phyloP scores from a whole-genome alignment of 2,797 vertebrate genomes.

The Siniperca scherzeri region DNA sequence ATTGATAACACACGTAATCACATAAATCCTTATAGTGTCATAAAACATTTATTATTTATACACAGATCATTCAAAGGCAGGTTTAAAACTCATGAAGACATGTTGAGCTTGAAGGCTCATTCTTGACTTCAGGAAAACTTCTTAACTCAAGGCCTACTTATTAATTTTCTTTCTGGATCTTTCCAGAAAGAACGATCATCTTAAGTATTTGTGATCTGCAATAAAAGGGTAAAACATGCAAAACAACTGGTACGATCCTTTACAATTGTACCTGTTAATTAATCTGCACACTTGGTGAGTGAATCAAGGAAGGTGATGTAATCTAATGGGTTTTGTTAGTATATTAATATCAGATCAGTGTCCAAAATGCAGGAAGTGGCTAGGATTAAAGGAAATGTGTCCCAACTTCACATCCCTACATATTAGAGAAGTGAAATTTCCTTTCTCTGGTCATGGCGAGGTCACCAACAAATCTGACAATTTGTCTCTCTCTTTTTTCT shows the following conservation, averaged over 20 bases:
- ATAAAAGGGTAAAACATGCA: conserved; percentile 7
- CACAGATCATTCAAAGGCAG: too few species aligned
- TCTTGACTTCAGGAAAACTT: too few species aligned
- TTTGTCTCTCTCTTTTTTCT: neutral
- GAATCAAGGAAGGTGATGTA: conserved; percentile 1
- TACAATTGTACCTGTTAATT: neutral
- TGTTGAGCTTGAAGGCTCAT: too few species aligned
- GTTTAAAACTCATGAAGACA: too few species aligned
- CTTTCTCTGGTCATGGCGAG: conserved; percentile 24
- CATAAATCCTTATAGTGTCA: too few species aligned
- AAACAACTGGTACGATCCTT: neutral
- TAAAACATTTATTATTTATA: too few species aligned
- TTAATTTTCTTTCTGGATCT: too few species aligned
- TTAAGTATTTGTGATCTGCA: neutral
- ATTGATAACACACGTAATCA: too few species aligned
- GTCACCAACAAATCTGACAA: neutral
- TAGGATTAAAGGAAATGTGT: conserved; percentile 32
- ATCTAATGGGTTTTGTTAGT: conserved; percentile 15
- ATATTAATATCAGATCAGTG: conserved; percentile 10
- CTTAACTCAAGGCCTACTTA: too few species aligned
- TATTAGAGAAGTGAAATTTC: conserved; percentile 56
- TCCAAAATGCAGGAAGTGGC: conserved; percentile 50
- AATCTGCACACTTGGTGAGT: neutral
- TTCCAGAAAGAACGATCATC: too few species aligned
- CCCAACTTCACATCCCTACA: conserved; percentile 22